Evolutionary conservation across 2,888 invertebrate species (phyloP), one percentile per base, ranked within the genome.

Genomic region (Tipula confusa): DNA sequence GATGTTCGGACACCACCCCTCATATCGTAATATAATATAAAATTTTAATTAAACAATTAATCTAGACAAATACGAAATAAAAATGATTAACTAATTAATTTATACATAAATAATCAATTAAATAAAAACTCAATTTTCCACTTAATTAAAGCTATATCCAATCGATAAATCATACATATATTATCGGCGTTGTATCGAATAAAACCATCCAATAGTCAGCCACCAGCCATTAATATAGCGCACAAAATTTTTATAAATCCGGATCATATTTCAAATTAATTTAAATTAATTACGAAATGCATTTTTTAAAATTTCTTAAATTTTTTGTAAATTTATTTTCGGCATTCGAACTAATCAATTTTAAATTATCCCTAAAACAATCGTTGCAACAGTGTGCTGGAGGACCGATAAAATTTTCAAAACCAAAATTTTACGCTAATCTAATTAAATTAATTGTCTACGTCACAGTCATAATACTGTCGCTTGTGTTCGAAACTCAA

Each of bases 131-230:
- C 64, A 64, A 24, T 64, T 64, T 64, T 64, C 64, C 64, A 64
- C 64, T 24, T 64, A 64, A 64, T 64, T 64, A 64, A 64, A 18
- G 24, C 24, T 64, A 64, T 64, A n/a, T n/a, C n/a, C 24, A 64
- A 64, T 64, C 64, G 64, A 64, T 64, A 64, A 64, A 64, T 64
- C n/a, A n/a, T n/a, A n/a, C n/a, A n/a, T n/a, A n/a, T 64, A 64
- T 24, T 24, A 64, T 64, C 64, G 24, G 18, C 9, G 24, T 43
- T 64, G 9, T 64, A 9, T 33, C 11, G 33, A 9, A 33, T 1
- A 33, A n/a, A n/a, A n/a, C n/a, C n/a, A n/a, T n/a, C n/a, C 33
- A 6, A 11, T 11, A 33, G 33, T 33, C 33, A 33, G 6, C 33
- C 33, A 33, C 33, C 33, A 33, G 2, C 33, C 7, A 36, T 36